phyloP scores from a whole-genome alignment of 2,888 invertebrate species.

The Argynnis bischoffii region DNA sequence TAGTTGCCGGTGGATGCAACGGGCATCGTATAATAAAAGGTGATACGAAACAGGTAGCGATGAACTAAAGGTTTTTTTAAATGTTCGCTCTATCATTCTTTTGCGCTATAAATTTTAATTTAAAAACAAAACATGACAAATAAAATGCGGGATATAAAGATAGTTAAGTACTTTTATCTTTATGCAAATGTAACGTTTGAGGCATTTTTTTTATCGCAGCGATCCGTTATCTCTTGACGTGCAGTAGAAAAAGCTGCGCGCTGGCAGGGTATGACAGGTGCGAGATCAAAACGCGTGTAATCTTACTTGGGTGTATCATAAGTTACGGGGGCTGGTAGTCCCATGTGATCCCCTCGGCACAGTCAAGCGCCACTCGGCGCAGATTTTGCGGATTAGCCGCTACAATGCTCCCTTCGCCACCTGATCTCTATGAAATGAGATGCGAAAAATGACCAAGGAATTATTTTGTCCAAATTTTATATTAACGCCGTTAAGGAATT shows the following conservation, averaged over 20 bases:
- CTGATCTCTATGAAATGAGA: slow-evolving; percentile 45
- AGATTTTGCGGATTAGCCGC: slow-evolving; percentile 55
- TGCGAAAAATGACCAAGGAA: slow-evolving; percentile 43
- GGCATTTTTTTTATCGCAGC: slow-evolving; percentile 39
- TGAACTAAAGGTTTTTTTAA: slow-evolving; percentile 20
- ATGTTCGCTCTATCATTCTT: slow-evolving; percentile 25
- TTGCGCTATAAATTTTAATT: slow-evolving; percentile 37
- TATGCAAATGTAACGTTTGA: slow-evolving; percentile 42
- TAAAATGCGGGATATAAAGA: slow-evolving; percentile 35
- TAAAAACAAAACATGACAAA: slow-evolving; percentile 34
- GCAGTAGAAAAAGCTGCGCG: slow-evolving; percentile 42
- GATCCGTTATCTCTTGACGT: slow-evolving; percentile 47
- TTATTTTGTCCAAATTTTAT: slow-evolving; percentile 37
- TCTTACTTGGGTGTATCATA: slow-evolving; percentile 41
- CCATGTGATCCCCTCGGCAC: slow-evolving; percentile 42
- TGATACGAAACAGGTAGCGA: slow-evolving; percentile 27
- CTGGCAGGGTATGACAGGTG: slow-evolving; percentile 45
- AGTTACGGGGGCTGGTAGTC: slow-evolving; percentile 40
- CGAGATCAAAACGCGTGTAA: slow-evolving; percentile 46
- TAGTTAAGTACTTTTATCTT: slow-evolving; percentile 39
- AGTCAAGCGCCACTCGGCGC: slow-evolving; percentile 52
- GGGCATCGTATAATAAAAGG: slow-evolving; percentile 27
- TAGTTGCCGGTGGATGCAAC: slow-evolving; percentile 23
- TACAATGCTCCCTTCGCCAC: slow-evolving; percentile 44
- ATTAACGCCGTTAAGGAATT: slow-evolving; percentile 26